Conservation (phyloP, 2,888 invertebrate species). For the Chalcosyrphus nemorum region DNA sequence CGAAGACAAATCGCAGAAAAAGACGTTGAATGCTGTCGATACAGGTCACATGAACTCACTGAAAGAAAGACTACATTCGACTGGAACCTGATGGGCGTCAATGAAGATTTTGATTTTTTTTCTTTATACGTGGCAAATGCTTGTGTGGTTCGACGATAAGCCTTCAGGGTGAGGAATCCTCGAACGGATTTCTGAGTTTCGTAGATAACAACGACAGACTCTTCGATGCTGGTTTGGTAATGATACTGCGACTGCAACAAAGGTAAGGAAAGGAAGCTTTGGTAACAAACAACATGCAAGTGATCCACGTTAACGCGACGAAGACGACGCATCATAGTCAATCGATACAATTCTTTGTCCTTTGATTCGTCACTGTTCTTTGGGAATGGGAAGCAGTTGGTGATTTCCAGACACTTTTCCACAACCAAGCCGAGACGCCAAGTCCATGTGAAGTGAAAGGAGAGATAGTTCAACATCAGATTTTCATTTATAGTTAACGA, state of each 20-base stretch:
- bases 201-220: conserved; percentile 99
- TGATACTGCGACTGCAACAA: conserved; percentile 98
- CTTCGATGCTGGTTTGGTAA: conserved; percentile 98
- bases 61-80: too few species aligned
- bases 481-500: too few species aligned
- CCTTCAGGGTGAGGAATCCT: conserved; percentile 97
- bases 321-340: conserved; percentile 97
- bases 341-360: conserved; percentile 97
- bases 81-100: too few species aligned
- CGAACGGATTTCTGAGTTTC: conserved; percentile 98
- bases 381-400: conserved; percentile 98
- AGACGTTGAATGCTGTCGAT: too few species aligned
- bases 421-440: conserved; percentile 94
- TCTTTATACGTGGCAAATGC: conserved; percentile 98
- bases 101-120: too few species aligned
- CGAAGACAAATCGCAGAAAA: too few species aligned
- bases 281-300: conserved; percentile 99
- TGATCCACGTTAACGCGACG: conserved; percentile 98
- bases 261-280: conserved; percentile 97
- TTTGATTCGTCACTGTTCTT: conserved; percentile 95
- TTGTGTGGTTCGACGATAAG: conserved; percentile 97
- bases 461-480: too few species aligned
- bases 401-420: conserved; percentile 95
- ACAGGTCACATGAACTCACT: too few species aligned
- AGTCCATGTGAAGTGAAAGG: too few species aligned